Evolutionary conservation across 2,113 vertebrate species (phyloP), one percentile per base, ranked within the genome.

Genomic region (Hydrolagus affinis): DNA sequence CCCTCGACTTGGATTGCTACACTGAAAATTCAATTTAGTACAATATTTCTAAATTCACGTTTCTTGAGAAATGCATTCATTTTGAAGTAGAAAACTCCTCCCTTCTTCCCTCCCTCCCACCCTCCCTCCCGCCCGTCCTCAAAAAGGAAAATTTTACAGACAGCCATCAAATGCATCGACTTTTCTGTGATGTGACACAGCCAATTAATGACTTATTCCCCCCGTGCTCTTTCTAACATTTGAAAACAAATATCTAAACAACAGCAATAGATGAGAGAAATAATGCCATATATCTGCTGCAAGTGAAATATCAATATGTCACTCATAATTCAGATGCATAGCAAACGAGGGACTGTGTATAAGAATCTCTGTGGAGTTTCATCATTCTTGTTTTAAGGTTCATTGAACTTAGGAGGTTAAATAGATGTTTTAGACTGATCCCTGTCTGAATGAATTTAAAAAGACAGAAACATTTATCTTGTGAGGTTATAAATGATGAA

Each of bases 401-500:
- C 25, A 66, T 66, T 21, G 78, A 83, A 83, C 78, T 83, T 19
- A 32, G 75, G 32, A 83, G 59, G 78, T 83, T 83, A 83, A 83
- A 83, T 83, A 11, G 10, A n/a, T 64, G 28, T 83, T 83, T 83
- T 83, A 62, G 62, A 66, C 17, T 83, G 78, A 68, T 17, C 23
- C 62, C n/a, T 83, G 78, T 64, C 77, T 83, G 78, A 64, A 23
- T 66, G 60, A 83, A 83, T 64, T 66, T 85, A 85, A 91, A 91
- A 87, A 88, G 91, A 69, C 85, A 86, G 91, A 86, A 91, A 88
- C 87, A 87, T 86, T 91, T 87, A 89, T 91, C 87, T 87, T 89
- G 87, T 64, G 87, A 89, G 86, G 86, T 87, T 90, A 90, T 90
- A 92, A 91, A 89, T 88, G 90, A 89, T 83, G 86, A 89, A 88